Conservation (phyloP, 2,797 vertebrate genomes). For the Lycodopsis pacificus region DNA sequence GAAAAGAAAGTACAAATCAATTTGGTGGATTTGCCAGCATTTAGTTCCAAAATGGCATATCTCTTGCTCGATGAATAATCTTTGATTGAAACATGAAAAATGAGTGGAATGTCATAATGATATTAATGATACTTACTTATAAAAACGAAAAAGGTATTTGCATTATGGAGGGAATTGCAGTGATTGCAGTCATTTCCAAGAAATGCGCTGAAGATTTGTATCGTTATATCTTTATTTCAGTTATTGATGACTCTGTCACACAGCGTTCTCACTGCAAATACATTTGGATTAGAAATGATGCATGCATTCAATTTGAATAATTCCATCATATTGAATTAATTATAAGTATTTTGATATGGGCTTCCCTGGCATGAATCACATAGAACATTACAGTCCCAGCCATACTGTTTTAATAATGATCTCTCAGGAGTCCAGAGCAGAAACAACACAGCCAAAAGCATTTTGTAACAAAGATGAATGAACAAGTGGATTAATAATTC, state of each 20-base stretch:
- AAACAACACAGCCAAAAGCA: neutral
- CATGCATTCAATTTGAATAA: neutral
- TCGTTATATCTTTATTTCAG: neutral
- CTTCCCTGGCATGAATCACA: neutral
- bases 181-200: neutral
- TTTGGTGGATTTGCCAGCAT: neutral
- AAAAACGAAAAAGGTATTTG: neutral
- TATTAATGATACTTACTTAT: neutral
- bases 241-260: neutral
- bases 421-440: neutral
- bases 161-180: neutral
- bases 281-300: neutral
- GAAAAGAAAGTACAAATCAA: neutral
- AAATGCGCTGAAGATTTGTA: neutral
- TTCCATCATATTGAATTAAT: neutral
- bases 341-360: neutral
- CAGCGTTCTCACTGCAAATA: neutral
- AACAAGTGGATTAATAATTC: conserved; percentile 25
- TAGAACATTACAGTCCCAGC: neutral
- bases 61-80: neutral
- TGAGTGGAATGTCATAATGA: neutral
- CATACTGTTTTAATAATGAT: neutral
- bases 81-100: neutral
- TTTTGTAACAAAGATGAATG: conserved; percentile 4
- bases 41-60: neutral